Base-by-base conservation (phyloP, 1,140 invertebrate genomes). In the Centruroides vittatus region DNA sequence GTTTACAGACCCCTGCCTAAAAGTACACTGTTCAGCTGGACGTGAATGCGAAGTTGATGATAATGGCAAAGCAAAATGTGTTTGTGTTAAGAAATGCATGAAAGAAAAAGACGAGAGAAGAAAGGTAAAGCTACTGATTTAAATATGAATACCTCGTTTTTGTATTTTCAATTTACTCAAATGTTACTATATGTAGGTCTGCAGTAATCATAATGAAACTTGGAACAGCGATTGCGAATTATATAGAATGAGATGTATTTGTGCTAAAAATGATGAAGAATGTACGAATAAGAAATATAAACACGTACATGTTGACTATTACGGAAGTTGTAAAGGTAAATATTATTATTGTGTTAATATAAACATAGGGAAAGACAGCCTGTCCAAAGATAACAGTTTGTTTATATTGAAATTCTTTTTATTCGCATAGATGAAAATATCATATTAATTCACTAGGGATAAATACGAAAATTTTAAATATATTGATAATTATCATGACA, bases 181-280 rank as follows among this genome's bases (percentile, higher is more conserved):
- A n/a, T 52, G 23, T 58, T 57, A n/a, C 9, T n/a, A 35, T 7
- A n/a, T 56, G 35, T 50, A 65, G 80, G 91, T 95, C 41, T 96
- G 93, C 76, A 89, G 87, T 52, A 94, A 93, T 74, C 83, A 86
- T 75, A 96, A 96, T 70, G 86, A 93, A 74, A 96, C 93, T 3
- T 96, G 89, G 83, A 76, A 80, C 13, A 93, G 89, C n/a, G 90
- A 95, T 71, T 96, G 93, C 73, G 85, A 93, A 70, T 83, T 96
- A 53, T 89, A 95, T 75, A 85, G 88, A 65, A 84, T 91, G 73
- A 80, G 90, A 64, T 96, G 92, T 72, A 81, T 86, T 68, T 96
- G 93, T 72, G 82, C 88, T 66, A 83, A 84, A 64, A 79, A 78
- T 35, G 80, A 82, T 55, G 63, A 61, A 11, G 55, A 61, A 53